Evolutionary conservation across 1,140 invertebrate species (phyloP).

Genomic region (Brachionus manjavacas): DNA sequence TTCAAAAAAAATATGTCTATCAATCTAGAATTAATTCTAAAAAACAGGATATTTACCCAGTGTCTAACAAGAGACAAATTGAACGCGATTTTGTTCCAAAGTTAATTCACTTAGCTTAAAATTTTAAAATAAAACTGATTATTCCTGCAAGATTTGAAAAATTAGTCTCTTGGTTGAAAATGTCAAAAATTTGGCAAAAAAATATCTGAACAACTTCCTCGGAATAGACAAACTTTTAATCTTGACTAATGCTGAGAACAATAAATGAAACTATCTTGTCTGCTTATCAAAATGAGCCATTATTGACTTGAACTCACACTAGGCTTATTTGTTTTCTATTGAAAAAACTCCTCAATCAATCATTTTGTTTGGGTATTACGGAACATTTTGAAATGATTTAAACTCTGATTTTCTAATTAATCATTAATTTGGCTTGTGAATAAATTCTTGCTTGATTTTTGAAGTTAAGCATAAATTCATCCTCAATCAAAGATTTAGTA

Average conservation of each 20-base stretch:
- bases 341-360: background rate
- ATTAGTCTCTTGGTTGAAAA: too few relatives aligned
- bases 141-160: too few relatives aligned
- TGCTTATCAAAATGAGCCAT: background rate
- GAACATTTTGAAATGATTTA: background rate
- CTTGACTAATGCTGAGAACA: background rate
- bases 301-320: background rate
- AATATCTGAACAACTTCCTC: background rate
- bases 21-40: too few relatives aligned
- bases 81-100: too few relatives aligned
- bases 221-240: background rate
- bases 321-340: background rate
- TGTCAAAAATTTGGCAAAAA: background rate
- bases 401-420: constrained; percentile 27
- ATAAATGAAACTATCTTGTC: background rate
- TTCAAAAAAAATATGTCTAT: too few relatives aligned
- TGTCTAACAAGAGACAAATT: too few relatives aligned
- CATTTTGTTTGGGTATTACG: background rate
- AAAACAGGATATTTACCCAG: too few relatives aligned
- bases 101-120: too few relatives aligned
- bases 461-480: background rate
- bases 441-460: background rate
- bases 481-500: constrained; percentile 18
- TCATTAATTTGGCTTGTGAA: background rate
- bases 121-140: too few relatives aligned